Evolutionary conservation across 1,140 invertebrate species (phyloP), one percentile per base, ranked within the genome.

Genomic region (Micrasema longulum): DNA sequence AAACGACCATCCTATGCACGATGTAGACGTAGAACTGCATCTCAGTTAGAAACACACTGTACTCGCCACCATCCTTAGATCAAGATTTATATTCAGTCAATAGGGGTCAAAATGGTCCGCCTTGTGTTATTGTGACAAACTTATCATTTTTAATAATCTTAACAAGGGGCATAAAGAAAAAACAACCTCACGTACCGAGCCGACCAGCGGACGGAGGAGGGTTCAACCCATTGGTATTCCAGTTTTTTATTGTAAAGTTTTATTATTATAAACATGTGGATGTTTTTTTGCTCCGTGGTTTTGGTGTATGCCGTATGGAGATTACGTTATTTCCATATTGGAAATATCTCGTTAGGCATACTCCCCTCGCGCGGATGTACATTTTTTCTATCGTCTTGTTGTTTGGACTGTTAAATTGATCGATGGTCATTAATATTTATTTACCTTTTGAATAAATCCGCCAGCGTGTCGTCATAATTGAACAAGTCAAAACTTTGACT

Each of bases 71-170:
- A 55, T 69, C 57, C 67, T 65, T 45, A 65, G 67, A 73, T 69
- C 55, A 55, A 73, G 68, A 74, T 74, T 74, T 70, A 74, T 74
- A 62, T 71, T 38, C 69, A 75, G 69, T 72, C 73, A 75, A 72
- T 75, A 75, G 66, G 66, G 74, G 70, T 75, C 74, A 72, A 50
- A 70, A 69, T 67, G 69, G 69, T 66, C 69, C 66, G 73, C 69
- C 73, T 52, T 68, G 47, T 63, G 66, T 72, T 72, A 75, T 75
- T 75, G 74, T 75, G 74, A 75, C 74, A 75, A 72, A 72, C 74
- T 75, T 75, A 75, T 75, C 74, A 75, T 75, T 75, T 75, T 75
- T 75, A 75, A 75, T 75, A 75, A 75, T 75, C 74, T 75, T 75
- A 75, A 75, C 74, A 75, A 75, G 74, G 71, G 74, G 66, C 70